phyloP scores from a whole-genome alignment of 1,140 invertebrate species.

The Pectinophora gossypiella region DNA sequence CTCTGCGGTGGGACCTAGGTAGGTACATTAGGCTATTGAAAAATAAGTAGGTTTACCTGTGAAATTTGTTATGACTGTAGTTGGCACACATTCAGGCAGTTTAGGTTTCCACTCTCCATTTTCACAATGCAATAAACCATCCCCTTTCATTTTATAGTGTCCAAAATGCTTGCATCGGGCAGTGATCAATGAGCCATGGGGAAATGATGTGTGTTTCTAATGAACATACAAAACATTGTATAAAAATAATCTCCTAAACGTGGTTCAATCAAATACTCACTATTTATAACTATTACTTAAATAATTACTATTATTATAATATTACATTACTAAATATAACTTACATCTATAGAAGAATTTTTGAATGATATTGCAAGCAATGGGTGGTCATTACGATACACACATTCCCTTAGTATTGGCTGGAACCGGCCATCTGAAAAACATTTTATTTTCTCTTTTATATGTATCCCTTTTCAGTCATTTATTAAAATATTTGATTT shows the following conservation, averaged over 20 bases:
- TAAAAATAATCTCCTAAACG: no score
- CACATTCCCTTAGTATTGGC: conserved; percentile 63
- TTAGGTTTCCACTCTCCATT: conserved; percentile 86
- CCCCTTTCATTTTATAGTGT: conserved; percentile 86
- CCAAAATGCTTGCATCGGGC: conserved; percentile 86
- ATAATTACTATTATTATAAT: no score
- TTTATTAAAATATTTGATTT: no score
- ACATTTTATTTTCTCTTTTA: neutral
- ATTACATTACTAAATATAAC: no score
- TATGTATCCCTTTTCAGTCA: no score
- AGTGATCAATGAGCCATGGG: conserved; percentile 83
- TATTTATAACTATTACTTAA: no score
- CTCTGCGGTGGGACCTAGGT: no score
- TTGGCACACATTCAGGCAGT: conserved; percentile 84
- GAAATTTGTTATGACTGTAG: conserved; percentile 88
- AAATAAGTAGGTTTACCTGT: no score
- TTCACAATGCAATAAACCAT: conserved; percentile 80
- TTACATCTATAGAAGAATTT: conserved; percentile 61
- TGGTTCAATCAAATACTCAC: no score
- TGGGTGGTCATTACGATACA: conserved; percentile 52
- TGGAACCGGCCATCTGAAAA: conserved; percentile 63
- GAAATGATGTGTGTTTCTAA: conserved; percentile 67
- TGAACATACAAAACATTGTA: neutral
- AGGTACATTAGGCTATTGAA: no score
- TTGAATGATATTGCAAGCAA: conserved; percentile 59